These are phyloP conservation scores for Morus bassanus DNA, from an alignment of 2,797 vertebrate species.

Conservation along the genomic window DNA sequence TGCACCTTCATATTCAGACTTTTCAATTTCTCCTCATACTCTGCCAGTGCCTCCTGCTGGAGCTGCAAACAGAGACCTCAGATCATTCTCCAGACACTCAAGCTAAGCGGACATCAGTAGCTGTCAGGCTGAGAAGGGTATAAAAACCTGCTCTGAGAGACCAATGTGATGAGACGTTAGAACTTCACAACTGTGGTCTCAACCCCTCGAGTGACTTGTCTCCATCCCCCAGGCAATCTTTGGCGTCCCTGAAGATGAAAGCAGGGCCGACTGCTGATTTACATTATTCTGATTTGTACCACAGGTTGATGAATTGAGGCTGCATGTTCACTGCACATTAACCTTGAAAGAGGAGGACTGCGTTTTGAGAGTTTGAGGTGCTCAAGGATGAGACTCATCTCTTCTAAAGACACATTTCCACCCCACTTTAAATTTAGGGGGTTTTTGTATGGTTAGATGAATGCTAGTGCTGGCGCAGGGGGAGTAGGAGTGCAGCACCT, in stretches of 20 bases:
- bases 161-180: background rate
- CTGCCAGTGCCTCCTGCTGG: slow-evolving; percentile 79
- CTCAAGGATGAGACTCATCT: background rate
- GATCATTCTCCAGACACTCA: background rate
- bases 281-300: background rate
- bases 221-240: background rate
- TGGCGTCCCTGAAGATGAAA: background rate
- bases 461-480: background rate
- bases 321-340: background rate
- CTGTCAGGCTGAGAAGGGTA: background rate
- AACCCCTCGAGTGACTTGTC: background rate
- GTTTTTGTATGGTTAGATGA: background rate
- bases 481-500: background rate
- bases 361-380: background rate
- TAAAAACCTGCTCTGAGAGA: background rate
- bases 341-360: too few species aligned
- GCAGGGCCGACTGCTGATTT: too few species aligned
- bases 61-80: slow-evolving; percentile 74
- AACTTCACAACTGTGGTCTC: background rate
- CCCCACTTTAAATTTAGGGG: background rate
- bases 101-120: background rate
- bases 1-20: slow-evolving; percentile 77
- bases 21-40: slow-evolving; percentile 81
- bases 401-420: background rate
- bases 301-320: background rate